Evolutionary conservation across 2,888 invertebrate species (phyloP), one percentile per base, ranked within the genome.

Genomic region (Drosophila buzzatii): DNA sequence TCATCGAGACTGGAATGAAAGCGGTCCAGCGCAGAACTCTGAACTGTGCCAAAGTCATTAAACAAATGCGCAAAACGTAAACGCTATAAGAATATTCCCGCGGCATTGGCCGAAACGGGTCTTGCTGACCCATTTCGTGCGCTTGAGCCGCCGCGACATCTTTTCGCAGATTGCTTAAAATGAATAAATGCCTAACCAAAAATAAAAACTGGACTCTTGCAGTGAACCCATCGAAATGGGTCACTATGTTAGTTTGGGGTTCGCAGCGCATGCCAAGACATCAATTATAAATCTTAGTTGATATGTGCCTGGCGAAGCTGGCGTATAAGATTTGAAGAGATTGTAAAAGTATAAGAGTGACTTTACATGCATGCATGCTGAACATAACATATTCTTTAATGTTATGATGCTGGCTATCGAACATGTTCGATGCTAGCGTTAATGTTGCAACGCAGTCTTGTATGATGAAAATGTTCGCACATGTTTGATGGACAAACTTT

Each of bases 41-140:
- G 39, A 75, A 84, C 62, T 74, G 70, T 79, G 82, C 75, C 82
- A 84, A 69, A 69, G 76, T 65, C 79, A 82, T 79, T 78, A 70
- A 31, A 23, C 41, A 62, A 45, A 62, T 58, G 37, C 56, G 35
- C 16, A 27, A n/a, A 70, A 69, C 69, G 73, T 59, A 41, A 41
- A 31, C 10, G 41, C 39, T 51, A 8, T 14, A 52, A 74, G 76
- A 75, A 71, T 69, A 70, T 73, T 68, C 58, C 58, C 52, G 58
- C 41, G 44, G 64, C 64, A 69, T 37, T 62, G 56, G 41, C 47
- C 61, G 68, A 82, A 51, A 81, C 84, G 37, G 67, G 84, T 82
- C 76, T 71, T 31, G 55, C 31, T 81, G 82, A 72, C 85, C 82
- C 66, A 84, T 79, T 78, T 84, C 52, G 57, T 49, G 60, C 10